Percentiles rank a stretch among this genome's conserved stretches.
Evolutionary conservation across 2,797 vertebrate species (phyloP).

Genomic region (Danionella dracula): DNA sequence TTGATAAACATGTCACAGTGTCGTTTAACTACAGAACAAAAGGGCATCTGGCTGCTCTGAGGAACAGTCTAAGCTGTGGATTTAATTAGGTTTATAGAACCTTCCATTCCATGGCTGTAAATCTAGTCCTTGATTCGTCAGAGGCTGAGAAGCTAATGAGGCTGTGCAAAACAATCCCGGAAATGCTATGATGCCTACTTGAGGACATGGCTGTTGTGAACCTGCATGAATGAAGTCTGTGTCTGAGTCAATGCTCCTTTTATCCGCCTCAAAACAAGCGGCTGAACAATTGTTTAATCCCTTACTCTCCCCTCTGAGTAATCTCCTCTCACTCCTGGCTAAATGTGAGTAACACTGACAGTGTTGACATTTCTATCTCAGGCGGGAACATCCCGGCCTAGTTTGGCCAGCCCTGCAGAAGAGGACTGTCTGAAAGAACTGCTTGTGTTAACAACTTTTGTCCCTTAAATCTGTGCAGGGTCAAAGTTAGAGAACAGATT

Average conservation of each 20-base stretch:
- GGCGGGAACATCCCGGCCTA: slow-evolving; percentile 81
- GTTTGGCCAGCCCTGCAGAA: slow-evolving; percentile 60
- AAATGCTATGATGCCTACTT: slow-evolving; percentile 9
- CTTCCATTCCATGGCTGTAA: not conserved
- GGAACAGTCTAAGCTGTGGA: slow-evolving; percentile 4
- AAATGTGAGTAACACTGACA: slow-evolving; percentile 71
- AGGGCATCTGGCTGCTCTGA: slow-evolving; percentile 1
- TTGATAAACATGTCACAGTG: no score
- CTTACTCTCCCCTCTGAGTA: slow-evolving; percentile 57
- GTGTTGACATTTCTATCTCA: slow-evolving; percentile 73
- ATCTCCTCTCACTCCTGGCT: slow-evolving; percentile 71
- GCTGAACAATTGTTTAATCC: slow-evolving; percentile 62
- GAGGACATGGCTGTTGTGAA: slow-evolving; percentile 38
- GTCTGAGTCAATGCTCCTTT: no score
- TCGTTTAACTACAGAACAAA: slow-evolving; percentile 5
- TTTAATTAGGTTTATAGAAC: not conserved
- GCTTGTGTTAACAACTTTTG: slow-evolving; percentile 19
- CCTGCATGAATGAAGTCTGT: slow-evolving; percentile 26
- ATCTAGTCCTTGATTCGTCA: not conserved
- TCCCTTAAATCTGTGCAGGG: not conserved
- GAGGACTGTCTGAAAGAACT: slow-evolving; percentile 8
- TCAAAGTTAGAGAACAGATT: slow-evolving; percentile 1
- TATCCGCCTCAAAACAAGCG: slow-evolving; percentile 56
- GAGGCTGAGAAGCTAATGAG: not conserved
- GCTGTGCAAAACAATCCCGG: not conserved